These are phyloP conservation scores for Metacarcinus magister DNA, from an alignment of 2,888 invertebrate genomes.

Conservation along the genomic window DNA sequence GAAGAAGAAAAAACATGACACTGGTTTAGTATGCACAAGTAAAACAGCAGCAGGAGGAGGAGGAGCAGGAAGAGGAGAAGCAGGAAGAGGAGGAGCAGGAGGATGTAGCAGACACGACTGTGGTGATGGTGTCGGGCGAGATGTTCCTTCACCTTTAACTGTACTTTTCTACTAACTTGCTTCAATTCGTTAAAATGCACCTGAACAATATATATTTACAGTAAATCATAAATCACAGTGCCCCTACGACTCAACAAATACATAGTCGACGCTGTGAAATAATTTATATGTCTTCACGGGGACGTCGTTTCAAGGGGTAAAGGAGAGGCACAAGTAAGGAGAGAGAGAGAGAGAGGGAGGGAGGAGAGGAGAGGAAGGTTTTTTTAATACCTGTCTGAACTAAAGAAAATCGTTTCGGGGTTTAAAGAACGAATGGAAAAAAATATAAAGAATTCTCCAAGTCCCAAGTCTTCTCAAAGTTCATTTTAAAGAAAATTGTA, in stretches of 20 bases:
- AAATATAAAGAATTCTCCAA: neutral
- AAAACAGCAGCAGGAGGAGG: neutral
- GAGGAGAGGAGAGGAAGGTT: neutral
- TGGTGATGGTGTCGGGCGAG: neutral
- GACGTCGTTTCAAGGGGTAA: neutral
- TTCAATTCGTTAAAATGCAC: neutral
- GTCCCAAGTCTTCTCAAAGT: neutral
- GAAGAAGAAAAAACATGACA: neutral
- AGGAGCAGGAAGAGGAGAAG: neutral
- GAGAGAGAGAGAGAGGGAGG: neutral
- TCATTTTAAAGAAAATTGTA: neutral
- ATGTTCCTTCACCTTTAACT: neutral
- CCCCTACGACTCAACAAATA: neutral
- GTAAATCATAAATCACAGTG: neutral
- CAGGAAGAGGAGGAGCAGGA: neutral
- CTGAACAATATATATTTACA: neutral
- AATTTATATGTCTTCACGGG: neutral
- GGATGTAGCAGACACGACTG: neutral
- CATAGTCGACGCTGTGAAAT: neutral
- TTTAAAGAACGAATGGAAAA: neutral
- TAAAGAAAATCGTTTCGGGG: neutral
- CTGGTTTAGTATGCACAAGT: neutral
- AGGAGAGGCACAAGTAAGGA: neutral
- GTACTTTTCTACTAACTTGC: neutral
- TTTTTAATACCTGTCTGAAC: conserved; percentile 1